Evolutionary conservation across 1,140 invertebrate genomes (phyloP).

Genomic region (Lycorma delicatula): DNA sequence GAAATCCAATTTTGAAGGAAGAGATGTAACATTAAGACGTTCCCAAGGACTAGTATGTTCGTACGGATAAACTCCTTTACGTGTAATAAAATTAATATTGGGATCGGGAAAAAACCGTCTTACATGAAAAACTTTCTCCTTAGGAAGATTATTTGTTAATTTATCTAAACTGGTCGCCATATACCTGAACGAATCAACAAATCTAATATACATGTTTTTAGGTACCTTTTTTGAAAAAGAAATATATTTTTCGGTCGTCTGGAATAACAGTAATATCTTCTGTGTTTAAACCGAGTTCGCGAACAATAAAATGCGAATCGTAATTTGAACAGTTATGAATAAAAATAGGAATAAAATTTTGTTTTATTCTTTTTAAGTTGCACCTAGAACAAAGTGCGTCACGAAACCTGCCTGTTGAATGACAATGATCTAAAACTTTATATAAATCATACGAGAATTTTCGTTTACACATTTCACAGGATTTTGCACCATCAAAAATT

Average conservation of each 20-base stretch:
- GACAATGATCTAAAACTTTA: neutral
- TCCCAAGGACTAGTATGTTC: slow-evolving; percentile 28
- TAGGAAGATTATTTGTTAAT: slow-evolving; percentile 10
- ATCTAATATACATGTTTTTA: slow-evolving; percentile 17
- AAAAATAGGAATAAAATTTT: neutral
- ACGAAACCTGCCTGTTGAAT: neutral
- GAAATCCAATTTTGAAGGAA: slow-evolving; percentile 35
- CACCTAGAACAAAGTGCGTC: neutral
- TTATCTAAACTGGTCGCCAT: slow-evolving; percentile 19
- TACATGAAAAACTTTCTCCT: neutral
- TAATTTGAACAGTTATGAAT: neutral
- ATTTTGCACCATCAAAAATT: neutral
- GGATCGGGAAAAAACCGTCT: slow-evolving; percentile 1
- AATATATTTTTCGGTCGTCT: slow-evolving; percentile 3
- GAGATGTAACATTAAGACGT: slow-evolving; percentile 28
- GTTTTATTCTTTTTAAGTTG: neutral
- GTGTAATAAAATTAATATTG: slow-evolving; percentile 17
- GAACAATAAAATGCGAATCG: neutral
- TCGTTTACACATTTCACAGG: neutral
- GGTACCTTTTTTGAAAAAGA: neutral
- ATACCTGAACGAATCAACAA: slow-evolving; percentile 25
- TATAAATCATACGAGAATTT: neutral
- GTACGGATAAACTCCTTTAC: slow-evolving; percentile 32
- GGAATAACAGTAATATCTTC: neutral
- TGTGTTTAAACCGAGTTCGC: neutral